Conservation (phyloP, 2,888 invertebrate species). For the Thereva unica region DNA sequence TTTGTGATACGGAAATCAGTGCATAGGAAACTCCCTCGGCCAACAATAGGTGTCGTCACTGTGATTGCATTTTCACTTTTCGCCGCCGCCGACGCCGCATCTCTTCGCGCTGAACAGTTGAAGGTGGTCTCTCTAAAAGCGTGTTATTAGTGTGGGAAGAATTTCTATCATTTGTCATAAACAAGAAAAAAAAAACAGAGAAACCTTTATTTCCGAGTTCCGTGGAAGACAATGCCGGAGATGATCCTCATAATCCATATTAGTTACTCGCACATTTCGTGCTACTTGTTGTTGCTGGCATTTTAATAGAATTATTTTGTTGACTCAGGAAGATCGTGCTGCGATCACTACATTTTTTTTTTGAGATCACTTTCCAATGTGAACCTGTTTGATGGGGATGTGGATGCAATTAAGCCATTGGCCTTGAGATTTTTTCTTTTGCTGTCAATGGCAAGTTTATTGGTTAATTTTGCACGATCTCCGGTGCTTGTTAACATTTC, state of each 20-base stretch:
- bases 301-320: conserved; percentile 11
- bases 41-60: conserved; percentile 29
- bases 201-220: conserved; percentile 29
- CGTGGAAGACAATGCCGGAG: conserved; percentile 11
- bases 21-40: conserved; percentile 16
- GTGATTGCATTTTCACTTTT: conserved; percentile 34
- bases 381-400: conserved; percentile 11
- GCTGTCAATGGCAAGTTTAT: no score
- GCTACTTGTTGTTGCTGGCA: not conserved
- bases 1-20: conserved; percentile 30
- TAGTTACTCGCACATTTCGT: not conserved
- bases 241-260: conserved; percentile 12
- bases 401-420: conserved; percentile 2
- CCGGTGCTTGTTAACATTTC: no score
- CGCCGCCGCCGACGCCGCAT: conserved; percentile 10
- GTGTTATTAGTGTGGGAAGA: conserved; percentile 42
- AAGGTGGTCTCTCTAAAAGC: conserved; percentile 37
- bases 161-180: conserved; percentile 35
- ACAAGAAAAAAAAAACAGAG: conserved; percentile 32
- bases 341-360: not conserved
- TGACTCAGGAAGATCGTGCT: conserved; percentile 2
- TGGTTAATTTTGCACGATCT: no score
- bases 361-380: conserved; percentile 25
- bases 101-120: not conserved
- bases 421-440: not conserved